Evolutionary conservation across 2,888 invertebrate species (phyloP).

Genomic region (Andrena minutula): DNA sequence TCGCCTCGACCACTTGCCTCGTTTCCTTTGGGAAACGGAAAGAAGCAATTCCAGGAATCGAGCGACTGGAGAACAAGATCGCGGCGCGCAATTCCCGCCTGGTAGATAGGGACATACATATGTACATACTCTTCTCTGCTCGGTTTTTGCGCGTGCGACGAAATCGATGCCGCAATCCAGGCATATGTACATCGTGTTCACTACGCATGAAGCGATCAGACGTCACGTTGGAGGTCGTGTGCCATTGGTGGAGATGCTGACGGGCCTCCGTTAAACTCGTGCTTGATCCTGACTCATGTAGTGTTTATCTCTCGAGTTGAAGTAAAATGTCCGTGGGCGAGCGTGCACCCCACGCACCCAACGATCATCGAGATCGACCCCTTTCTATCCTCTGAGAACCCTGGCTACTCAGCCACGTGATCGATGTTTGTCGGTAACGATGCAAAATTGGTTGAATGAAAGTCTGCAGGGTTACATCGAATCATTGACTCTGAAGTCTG

Average conservation of each 20-base stretch:
- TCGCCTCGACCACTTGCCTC: background rate
- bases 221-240: constrained; percentile 70
- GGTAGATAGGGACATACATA: constrained; percentile 28
- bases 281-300: constrained; percentile 67
- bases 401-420: too few species aligned
- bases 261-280: constrained; percentile 80
- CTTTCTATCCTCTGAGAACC: background rate
- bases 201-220: constrained; percentile 69
- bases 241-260: constrained; percentile 74
- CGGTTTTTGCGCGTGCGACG: constrained; percentile 15
- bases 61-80: background rate
- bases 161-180: constrained; percentile 44
- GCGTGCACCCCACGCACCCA: constrained; percentile 25
- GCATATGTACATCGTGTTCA: constrained; percentile 39
- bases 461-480: too few species aligned
- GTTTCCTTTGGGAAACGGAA: background rate
- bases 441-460: too few species aligned
- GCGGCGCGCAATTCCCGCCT: background rate
- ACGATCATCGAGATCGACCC: constrained; percentile 8
- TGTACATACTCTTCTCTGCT: background rate
- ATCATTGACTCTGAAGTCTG: too few species aligned
- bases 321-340: constrained; percentile 59
- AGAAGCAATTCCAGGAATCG: constrained; percentile 22
- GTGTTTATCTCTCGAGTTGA: constrained; percentile 62
- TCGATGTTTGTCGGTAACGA: too few species aligned